phyloP scores from a whole-genome alignment of 2,113 vertebrate genomes.

The Sceloporus undulatus region DNA sequence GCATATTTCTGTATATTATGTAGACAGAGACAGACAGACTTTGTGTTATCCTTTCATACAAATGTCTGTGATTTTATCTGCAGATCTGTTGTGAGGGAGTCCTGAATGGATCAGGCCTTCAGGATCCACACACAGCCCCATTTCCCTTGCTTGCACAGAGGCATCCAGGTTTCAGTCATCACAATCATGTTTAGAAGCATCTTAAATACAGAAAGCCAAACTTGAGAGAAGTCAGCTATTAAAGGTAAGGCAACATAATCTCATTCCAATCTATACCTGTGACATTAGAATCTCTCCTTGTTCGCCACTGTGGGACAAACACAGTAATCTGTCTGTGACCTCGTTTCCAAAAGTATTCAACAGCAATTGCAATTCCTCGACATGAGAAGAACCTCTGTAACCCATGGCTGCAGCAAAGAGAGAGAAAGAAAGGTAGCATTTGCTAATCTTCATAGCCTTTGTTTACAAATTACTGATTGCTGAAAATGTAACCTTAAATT shows the following conservation, averaged over 20 bases:
- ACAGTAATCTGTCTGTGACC: slow-evolving; percentile 97
- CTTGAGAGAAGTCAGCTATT: no score
- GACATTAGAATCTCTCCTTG: slow-evolving; percentile 87
- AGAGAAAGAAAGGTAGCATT: background rate
- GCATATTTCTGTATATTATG: no score
- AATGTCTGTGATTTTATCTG: no score
- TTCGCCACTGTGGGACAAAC: slow-evolving; percentile 98
- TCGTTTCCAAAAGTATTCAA: slow-evolving; percentile 94
- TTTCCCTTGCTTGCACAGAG: background rate
- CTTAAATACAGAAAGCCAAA: background rate
- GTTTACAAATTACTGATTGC: background rate
- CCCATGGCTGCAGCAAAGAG: slow-evolving; percentile 84
- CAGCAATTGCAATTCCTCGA: slow-evolving; percentile 94
- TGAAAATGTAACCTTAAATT: background rate
- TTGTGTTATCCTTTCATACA: no score
- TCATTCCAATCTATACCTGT: slow-evolving; percentile 82
- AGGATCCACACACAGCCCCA: no score
- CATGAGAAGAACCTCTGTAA: slow-evolving; percentile 94
- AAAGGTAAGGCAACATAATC: background rate
- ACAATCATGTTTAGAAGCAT: background rate
- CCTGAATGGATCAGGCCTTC: no score
- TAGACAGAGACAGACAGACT: no score
- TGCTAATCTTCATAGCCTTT: background rate
- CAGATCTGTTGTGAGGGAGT: no score
- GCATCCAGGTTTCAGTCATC: background rate